Evolutionary conservation across 2,113 vertebrate genomes (phyloP).

Genomic region (Protobothrops flavoviridis): DNA sequence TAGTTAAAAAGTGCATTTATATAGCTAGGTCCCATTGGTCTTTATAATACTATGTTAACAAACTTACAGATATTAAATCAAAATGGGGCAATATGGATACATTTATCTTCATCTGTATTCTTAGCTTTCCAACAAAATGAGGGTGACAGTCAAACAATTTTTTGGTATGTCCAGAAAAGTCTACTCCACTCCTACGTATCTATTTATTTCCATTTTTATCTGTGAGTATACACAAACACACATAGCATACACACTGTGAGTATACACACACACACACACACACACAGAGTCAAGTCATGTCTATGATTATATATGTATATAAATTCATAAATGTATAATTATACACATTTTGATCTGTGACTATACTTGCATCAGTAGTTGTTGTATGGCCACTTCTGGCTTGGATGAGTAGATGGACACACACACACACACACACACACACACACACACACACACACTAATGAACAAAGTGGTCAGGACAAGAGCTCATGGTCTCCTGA

Average conservation of each 20-base stretch:
- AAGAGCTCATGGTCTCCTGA: not conserved
- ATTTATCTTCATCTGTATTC: not conserved
- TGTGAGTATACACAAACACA: too few relatives aligned
- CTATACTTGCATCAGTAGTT: not conserved
- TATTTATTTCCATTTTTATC: too few relatives aligned
- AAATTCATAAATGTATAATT: not conserved
- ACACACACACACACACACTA: not conserved
- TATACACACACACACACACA: too few relatives aligned
- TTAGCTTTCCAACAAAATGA: not conserved
- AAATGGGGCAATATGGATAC: not conserved
- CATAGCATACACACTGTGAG: too few relatives aligned
- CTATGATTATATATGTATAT: not conserved
- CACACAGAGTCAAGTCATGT: not conserved
- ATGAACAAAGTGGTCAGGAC: not conserved
- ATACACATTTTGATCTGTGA: not conserved
- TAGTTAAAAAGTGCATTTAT: not conserved
- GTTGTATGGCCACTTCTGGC: not conserved
- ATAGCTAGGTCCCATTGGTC: not conserved
- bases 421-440: too few relatives aligned
- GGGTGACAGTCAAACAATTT: not conserved
- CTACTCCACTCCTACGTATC: not conserved
- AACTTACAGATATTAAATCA: not conserved
- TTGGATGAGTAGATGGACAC: too few relatives aligned
- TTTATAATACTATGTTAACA: not conserved
- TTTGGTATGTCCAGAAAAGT: not conserved